Conservation (phyloP, 2,888 invertebrate genomes). For the Sphaerophoria taeniata region DNA sequence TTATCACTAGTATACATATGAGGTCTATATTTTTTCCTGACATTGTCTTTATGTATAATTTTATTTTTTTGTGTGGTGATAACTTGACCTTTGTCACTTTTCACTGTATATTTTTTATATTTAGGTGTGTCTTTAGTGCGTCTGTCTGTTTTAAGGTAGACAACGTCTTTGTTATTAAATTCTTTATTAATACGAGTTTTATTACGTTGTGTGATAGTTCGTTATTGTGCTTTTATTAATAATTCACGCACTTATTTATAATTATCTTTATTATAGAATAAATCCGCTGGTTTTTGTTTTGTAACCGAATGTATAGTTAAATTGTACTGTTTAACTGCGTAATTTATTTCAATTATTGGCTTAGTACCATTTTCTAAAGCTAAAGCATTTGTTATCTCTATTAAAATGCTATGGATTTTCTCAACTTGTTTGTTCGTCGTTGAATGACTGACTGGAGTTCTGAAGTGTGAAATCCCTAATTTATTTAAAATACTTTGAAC, state of each 20-base stretch:
- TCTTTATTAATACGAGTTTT: too few relatives aligned
- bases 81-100: not conserved
- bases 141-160: not conserved
- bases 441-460: constrained; percentile 1
- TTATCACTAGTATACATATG: not conserved
- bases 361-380: not conserved
- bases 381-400: not conserved
- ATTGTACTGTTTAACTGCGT: constrained; percentile 2
- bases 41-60: constrained; percentile 1
- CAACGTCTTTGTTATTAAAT: not conserved
- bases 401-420: constrained; percentile 2
- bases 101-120: not conserved
- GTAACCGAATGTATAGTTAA: not conserved
- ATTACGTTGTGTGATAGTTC: too few relatives aligned
- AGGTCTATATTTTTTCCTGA: not conserved
- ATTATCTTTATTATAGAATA: not conserved
- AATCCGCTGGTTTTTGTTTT: constrained; percentile 1
- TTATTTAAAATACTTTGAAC: not conserved
- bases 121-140: not conserved
- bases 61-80: constrained; percentile 1
- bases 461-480: not conserved
- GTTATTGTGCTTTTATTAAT: too few relatives aligned
- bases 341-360: not conserved
- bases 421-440: not conserved
- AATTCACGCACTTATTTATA: not conserved